Conservation (phyloP, 2,113 vertebrate genomes). For the Brachyistius frenatus region DNA sequence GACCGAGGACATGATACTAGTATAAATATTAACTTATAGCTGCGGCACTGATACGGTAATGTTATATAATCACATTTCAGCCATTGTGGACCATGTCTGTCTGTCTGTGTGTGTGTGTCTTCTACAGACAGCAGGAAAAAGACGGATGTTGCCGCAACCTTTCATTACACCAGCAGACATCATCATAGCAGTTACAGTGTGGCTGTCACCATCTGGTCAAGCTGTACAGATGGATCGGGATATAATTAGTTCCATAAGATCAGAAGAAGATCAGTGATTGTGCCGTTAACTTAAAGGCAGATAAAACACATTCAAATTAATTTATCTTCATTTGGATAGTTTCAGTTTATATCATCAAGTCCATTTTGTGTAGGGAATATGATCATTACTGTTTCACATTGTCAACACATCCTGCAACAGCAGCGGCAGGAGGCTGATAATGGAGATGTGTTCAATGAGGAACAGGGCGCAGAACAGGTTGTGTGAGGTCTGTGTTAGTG, state of each 20-base stretch:
- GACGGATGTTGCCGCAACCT: background rate
- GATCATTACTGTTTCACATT: background rate
- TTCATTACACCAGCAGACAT: slow-evolving; percentile 25
- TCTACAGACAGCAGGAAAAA: too few relatives aligned
- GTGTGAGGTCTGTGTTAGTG: too few relatives aligned
- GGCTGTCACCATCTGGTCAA: slow-evolving; percentile 29
- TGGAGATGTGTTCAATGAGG: background rate
- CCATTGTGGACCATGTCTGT: slow-evolving; percentile 27
- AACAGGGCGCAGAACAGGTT: slow-evolving; percentile 5
- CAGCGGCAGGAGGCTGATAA: slow-evolving; percentile 17
- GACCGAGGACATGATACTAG: background rate
- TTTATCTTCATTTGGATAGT: too few relatives aligned
- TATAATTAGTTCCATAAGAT: slow-evolving; percentile 44
- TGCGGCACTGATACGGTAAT: slow-evolving; percentile 43
- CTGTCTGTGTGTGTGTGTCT: background rate
- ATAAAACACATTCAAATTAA: background rate
- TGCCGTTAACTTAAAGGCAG: slow-evolving; percentile 1
- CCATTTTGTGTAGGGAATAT: background rate
- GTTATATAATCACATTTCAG: slow-evolving; percentile 63
- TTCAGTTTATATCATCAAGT: too few relatives aligned
- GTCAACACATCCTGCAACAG: background rate
- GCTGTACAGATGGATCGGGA: slow-evolving; percentile 3
- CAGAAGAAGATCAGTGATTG: slow-evolving; percentile 13
- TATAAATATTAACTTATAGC: slow-evolving; percentile 37
- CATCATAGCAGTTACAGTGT: slow-evolving; percentile 16